Evolutionary conservation across 2,113 vertebrate genomes (phyloP), one percentile per base, ranked within the genome.

Genomic region (Suncus etruscus): DNA sequence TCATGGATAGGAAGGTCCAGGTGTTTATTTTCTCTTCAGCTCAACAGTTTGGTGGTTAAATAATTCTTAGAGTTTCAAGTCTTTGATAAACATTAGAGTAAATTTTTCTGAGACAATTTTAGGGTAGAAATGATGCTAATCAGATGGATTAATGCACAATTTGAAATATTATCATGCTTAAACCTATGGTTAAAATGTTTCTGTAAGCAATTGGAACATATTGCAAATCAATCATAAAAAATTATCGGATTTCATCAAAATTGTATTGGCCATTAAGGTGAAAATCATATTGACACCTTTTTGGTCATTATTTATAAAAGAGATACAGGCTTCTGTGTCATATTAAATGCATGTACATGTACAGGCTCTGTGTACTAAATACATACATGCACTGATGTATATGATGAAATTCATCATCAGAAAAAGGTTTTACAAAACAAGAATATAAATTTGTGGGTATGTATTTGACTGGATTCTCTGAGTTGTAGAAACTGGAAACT

Each of bases 171-270:
- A 50, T 90, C 83, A 90, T 1, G 0, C 86, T 89, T 94, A 45
- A 92, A 83, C 82, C n/a, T 63, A 48, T 80, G 90, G 61, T 84
- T 94, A 63, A 87, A 91, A 69, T 65, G 51, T 86, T 89, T 81
- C 61, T 94, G 85, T 51, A 69, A 92, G 72, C 48, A 77, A 45
- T 50, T 69, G 83, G 89, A 93, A 87, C 66, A 31, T 86, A 31
- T 72, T 95, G 73, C 69, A 77, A 54, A 73, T 92, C 63, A 92
- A 66, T 96, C 79, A 93, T 74, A 79, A 31, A 69, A 90, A 48
- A 54, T 75, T 85, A 75, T 70, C 87, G 76, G 65, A 47, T 91
- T 93, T 79, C 58, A 69, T 84, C 48, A 94, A 94, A 96, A 91
- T 84, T 29, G 78, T 83, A 2, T 54, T 83, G 70, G 61, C 32